phyloP scores from a whole-genome alignment of 2,888 invertebrate species.

The Vannuccia rotundouncinata region DNA sequence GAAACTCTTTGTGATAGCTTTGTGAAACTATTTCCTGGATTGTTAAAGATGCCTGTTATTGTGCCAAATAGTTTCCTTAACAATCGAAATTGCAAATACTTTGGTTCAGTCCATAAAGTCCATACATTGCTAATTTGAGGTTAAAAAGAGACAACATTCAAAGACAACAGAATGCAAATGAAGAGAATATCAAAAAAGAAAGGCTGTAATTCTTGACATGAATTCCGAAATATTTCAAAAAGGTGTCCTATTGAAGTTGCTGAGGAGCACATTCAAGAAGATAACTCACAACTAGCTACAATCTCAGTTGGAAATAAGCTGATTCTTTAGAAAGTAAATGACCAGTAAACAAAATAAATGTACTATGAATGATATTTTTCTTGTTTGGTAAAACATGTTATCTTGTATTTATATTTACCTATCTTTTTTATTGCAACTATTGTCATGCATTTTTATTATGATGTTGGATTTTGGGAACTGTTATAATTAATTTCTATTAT shows the following conservation, averaged over 20 bases:
- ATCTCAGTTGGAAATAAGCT: slow-evolving; percentile 2
- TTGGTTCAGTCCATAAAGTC: too few relatives aligned
- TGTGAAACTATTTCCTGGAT: too few relatives aligned
- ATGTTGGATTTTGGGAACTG: slow-evolving; percentile 2
- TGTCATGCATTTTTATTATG: slow-evolving; percentile 9
- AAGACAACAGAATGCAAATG: slow-evolving; percentile 5
- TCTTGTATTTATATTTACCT: slow-evolving; percentile 13
- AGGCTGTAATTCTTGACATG: not conserved
- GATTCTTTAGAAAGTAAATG: slow-evolving; percentile 9
- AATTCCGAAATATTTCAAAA: slow-evolving; percentile 10
- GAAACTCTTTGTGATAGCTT: too few relatives aligned
- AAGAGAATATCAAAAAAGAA: slow-evolving; percentile 10
- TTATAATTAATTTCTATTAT: slow-evolving; percentile 10
- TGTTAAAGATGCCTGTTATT: too few relatives aligned
- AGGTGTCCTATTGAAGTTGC: not conserved
- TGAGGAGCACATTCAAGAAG: not conserved
- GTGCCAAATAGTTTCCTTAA: too few relatives aligned
- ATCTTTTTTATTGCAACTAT: slow-evolving; percentile 3
- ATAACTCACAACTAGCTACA: not conserved
- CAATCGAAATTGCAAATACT: too few relatives aligned
- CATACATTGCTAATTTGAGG: too few relatives aligned
- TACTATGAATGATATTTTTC: not conserved
- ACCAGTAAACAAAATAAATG: not conserved
- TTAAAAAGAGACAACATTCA: too few relatives aligned
- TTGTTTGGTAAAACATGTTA: not conserved